phyloP scores from a whole-genome alignment of 2,888 invertebrate species.

The Odontothrips loti region DNA sequence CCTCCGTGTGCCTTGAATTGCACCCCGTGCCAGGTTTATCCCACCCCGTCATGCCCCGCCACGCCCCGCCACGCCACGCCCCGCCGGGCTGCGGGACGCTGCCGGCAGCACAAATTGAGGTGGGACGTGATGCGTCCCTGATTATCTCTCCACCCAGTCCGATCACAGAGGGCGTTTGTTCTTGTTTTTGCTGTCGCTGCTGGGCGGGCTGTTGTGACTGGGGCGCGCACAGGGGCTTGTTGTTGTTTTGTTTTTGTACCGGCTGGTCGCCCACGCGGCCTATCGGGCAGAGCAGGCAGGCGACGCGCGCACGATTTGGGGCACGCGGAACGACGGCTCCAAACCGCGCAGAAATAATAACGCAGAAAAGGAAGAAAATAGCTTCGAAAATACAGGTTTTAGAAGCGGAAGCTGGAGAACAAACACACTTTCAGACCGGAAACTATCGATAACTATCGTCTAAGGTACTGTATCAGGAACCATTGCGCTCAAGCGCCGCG shows the following conservation, averaged over 20 bases:
- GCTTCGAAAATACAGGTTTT: too few relatives aligned
- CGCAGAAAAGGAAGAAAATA: too few relatives aligned
- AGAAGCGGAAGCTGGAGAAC: too few relatives aligned
- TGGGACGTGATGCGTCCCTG: conserved; percentile 10
- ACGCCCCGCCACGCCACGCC: not conserved
- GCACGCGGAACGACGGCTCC: too few relatives aligned
- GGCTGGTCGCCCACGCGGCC: too few relatives aligned
- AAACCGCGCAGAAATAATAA: too few relatives aligned
- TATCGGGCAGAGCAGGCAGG: too few relatives aligned
- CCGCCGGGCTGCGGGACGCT: not conserved
- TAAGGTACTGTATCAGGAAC: too few relatives aligned
- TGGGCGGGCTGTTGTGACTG: not conserved
- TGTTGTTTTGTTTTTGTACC: not conserved
- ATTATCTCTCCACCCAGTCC: not conserved
- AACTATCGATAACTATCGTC: too few relatives aligned
- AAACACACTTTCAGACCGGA: too few relatives aligned
- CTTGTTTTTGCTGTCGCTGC: not conserved
- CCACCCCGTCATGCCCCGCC: not conserved
- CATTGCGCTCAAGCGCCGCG: too few relatives aligned
- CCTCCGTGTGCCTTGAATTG: not conserved
- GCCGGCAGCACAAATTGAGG: conserved; percentile 9
- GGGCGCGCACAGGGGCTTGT: not conserved
- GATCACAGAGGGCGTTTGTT: not conserved
- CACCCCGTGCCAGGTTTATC: not conserved
- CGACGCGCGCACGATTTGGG: too few relatives aligned